A percentile compares a stretch with the other conserved stretches of the same genome.
phyloP scores from a whole-genome alignment of 1,140 invertebrate genomes.

The Semibalanus balanoides region DNA sequence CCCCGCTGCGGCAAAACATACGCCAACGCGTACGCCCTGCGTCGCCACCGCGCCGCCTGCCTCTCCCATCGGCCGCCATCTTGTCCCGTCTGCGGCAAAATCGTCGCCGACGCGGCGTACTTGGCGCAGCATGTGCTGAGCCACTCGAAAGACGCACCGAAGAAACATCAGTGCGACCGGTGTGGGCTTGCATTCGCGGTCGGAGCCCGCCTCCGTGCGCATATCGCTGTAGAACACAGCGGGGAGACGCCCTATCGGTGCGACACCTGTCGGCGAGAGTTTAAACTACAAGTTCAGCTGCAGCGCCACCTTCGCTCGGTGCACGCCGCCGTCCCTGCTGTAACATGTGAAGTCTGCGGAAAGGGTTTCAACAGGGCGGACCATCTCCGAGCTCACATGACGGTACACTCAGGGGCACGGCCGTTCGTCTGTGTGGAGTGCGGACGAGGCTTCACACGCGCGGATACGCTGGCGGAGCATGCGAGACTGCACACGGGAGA shows the following conservation, averaged over 20 bases:
- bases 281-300: not conserved
- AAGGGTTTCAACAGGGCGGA: not conserved
- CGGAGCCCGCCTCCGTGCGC: not conserved
- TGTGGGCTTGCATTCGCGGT: not conserved
- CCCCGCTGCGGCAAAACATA: not conserved
- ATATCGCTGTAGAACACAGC: not conserved
- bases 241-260: not conserved
- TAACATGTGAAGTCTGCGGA: slow-evolving; percentile 4
- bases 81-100: not conserved
- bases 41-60: not conserved
- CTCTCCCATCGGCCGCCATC: not conserved
- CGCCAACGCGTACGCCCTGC: not conserved
- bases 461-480: not conserved
- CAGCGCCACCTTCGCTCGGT: not conserved
- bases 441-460: slow-evolving; percentile 3
- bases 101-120: not conserved
- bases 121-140: not conserved
- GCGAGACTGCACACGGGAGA: slow-evolving; percentile 42
- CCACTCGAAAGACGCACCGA: not conserved
- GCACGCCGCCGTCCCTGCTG: not conserved
- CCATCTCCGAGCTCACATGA: slow-evolving; percentile 1
- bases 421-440: slow-evolving; percentile 1
- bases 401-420: slow-evolving; percentile 5
- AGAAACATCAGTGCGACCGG: not conserved
- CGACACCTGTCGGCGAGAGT: not conserved